These are phyloP conservation scores for Neoaliturus tenellus DNA, from an alignment of 2,888 invertebrate genomes.

Conservation along the genomic window DNA sequence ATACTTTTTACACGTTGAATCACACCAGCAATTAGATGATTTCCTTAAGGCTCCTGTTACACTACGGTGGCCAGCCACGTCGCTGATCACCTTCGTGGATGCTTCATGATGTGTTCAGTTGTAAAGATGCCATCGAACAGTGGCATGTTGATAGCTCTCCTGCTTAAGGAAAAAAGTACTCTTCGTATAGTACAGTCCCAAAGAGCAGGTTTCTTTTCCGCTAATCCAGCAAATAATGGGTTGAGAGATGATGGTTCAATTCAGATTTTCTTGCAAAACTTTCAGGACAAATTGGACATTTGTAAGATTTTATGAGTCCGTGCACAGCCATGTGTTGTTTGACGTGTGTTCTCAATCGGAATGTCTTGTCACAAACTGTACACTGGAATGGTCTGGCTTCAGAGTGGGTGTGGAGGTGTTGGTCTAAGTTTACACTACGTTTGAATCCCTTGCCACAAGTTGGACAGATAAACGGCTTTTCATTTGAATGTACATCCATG, in stretches of 20 bases:
- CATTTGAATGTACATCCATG: not conserved
- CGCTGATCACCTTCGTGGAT: no score
- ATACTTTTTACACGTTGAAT: no score
- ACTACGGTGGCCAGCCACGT: no score
- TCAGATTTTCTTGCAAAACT: not conserved
- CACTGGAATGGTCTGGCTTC: not conserved
- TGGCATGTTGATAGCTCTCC: no score
- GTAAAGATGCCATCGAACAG: no score
- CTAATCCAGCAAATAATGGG: not conserved
- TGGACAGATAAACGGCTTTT: not conserved
- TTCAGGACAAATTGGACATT: not conserved
- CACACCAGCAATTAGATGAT: no score
- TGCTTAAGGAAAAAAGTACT: no score
- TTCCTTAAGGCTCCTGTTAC: no score
- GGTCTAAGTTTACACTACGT: not conserved
- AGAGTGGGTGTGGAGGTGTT: not conserved
- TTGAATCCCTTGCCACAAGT: constrained; percentile 18
- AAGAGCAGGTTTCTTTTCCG: no score
- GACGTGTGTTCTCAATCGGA: constrained; percentile 6
- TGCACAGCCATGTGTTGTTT: constrained; percentile 23
- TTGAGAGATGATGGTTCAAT: not conserved
- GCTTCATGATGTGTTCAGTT: no score
- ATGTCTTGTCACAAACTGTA: not conserved
- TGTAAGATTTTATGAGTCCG: not conserved
- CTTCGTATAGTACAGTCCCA: no score